Base-by-base conservation (phyloP, 1,140 invertebrate genomes). In the Xylocopa sonorina region DNA sequence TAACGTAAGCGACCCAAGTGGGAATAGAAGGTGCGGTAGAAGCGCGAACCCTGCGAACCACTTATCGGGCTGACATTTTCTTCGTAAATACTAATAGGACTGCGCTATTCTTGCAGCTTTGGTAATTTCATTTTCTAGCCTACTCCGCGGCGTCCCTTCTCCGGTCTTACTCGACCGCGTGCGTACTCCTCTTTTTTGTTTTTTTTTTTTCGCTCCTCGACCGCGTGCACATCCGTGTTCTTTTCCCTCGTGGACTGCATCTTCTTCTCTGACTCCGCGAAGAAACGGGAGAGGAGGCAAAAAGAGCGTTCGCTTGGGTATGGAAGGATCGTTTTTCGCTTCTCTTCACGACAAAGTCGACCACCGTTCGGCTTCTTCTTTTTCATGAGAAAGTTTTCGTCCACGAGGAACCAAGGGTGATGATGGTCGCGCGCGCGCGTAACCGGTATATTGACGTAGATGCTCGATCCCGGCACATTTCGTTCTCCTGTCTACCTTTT, bases 51-150 rank as follows among this genome's bases (percentile, higher is more conserved):
- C 72, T 53, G 78, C 57, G 81, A 85, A 85, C 87, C 83, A 83
- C 78, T 86, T 88, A 85, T 89, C 78, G 82, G 81, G 41, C 83
- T 90, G 89, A 90, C 89, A 89, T 89, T 90, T 90, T 75, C 82
- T 55, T 80, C 72, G 85, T 89, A 90, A 89, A 89, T 89, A 89
- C 88, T 87, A 89, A 88, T 87, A 86, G 88, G 83, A 85, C 85
- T 78, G 58, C 72, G 48, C 43, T 2, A 10, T 2, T 48, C 24
- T 55, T 34, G 0, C 14, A 14, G 34, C 24, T 66, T n/a, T 21
- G 38, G 50, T 76, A 76, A 76, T 76, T 68, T 57, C 27, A 12
- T 32, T 55, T 66, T 66, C 27, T 38, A 38, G 34, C 58, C 3
- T 27, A 9, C 4, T 18, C 24, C 10, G n/a, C n/a, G n/a, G n/a